Evolutionary conservation across 2,113 vertebrate genomes (phyloP).

Genomic region (Tragelaphus scriptus): DNA sequence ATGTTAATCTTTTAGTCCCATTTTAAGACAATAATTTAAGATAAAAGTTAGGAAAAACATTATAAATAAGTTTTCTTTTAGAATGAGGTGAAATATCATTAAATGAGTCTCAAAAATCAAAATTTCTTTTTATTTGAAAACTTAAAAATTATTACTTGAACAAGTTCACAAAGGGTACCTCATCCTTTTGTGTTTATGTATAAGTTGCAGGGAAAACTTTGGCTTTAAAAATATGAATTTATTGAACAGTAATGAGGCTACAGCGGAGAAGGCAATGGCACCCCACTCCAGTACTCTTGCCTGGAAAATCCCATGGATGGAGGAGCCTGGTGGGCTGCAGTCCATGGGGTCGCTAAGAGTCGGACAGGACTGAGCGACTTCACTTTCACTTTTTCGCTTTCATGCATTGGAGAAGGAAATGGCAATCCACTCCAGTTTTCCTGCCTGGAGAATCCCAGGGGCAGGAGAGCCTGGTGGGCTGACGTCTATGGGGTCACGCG

Average conservation of each 20-base stretch:
- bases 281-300: too few species aligned
- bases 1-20: neutral
- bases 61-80: neutral
- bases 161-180: neutral
- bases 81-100: neutral
- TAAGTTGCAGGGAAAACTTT: neutral
- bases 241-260: neutral
- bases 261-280: too few species aligned
- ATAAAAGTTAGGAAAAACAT: neutral
- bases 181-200: neutral
- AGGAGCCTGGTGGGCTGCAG: too few species aligned
- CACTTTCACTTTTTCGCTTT: too few species aligned
- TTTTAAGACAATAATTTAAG: neutral
- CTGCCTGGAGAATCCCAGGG: too few species aligned
- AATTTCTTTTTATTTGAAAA: neutral
- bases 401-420: too few species aligned
- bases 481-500: too few species aligned
- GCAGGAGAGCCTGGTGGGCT: too few species aligned
- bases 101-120: constrained; percentile 10
- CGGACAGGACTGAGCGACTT: too few species aligned
- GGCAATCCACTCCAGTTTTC: too few species aligned
- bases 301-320: too few species aligned
- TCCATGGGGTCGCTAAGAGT: too few species aligned
- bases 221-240: neutral
- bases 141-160: neutral